Evolutionary conservation across 1,140 invertebrate species (phyloP), one percentile per base, ranked within the genome.

Genomic region (Lucilia cuprina): DNA sequence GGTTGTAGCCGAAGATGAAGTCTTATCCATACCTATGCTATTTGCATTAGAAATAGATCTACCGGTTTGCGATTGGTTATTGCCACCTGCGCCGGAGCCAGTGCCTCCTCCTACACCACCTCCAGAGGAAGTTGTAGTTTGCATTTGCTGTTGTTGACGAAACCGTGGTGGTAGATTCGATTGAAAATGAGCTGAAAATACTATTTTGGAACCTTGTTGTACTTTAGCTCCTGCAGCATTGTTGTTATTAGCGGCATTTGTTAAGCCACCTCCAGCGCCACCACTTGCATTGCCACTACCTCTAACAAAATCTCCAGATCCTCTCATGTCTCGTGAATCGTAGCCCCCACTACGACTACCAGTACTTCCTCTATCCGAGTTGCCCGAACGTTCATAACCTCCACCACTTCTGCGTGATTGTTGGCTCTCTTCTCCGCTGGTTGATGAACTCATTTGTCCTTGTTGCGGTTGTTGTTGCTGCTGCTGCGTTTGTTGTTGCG

Each of bases 91-190:
- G 30, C 47, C 74, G 10, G 35, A 47, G 87, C 91, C 87, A 84
- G 89, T 89, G 55, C 91, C 90, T 7, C 92, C 91, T 86, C 91
- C 89, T 60, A 34, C 35, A 14, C 49, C 80, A 13, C 30, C 50
- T 25, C 74, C 49, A 35, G 41, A 17, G 25, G 74, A 41, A 70
- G 65, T 25, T 70, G 65, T 70, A 9, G 19, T 5, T 77, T 82
- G 80, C 82, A 83, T 83, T 74, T 93, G 93, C 86, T 95, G 94
- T 87, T 96, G 95, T 87, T 95, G 96, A 88, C 96, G 94, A 91
- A 98, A 97, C 70, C 97, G 93, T 55, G 97, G 97, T 49, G 97
- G 96, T 86, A 98, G 93, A 92, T 96, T 96, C 75, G 93, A 94
- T 90, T 96, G 95, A 90, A 96, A 97, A 77, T 94, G 94, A 87